Conservation (phyloP, 2,113 vertebrate genomes). For the Anguilla rostrata region DNA sequence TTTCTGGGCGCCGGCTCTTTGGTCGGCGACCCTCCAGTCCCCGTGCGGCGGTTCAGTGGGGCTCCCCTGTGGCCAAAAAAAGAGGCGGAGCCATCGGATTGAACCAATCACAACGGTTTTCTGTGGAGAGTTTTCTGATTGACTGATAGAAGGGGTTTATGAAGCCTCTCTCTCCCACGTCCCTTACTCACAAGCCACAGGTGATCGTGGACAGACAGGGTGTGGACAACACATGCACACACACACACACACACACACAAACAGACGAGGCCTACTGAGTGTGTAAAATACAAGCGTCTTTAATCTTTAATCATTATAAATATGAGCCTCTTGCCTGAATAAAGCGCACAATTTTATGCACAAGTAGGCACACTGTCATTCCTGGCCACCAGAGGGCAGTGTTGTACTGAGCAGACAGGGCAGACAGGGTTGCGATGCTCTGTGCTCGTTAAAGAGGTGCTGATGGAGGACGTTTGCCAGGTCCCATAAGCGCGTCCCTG, state of each 20-base stretch:
- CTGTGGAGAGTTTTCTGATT: too few relatives aligned
- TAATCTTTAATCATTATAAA: not conserved
- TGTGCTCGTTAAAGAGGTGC: not conserved
- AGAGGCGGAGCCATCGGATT: too few relatives aligned
- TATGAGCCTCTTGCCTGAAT: not conserved
- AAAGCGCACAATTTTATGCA: not conserved
- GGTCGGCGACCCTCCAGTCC: not conserved
- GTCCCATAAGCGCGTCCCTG: not conserved
- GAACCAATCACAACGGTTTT: too few relatives aligned
- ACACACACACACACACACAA: too few relatives aligned
- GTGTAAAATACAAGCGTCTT: not conserved
- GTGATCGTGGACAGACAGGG: too few relatives aligned
- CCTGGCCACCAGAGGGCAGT: slow-evolving; percentile 7
- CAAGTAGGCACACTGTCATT: not conserved
- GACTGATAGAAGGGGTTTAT: too few relatives aligned
- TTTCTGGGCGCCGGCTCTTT: not conserved
- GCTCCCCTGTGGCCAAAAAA: not conserved
- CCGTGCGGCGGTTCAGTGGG: too few relatives aligned
- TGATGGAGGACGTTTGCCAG: not conserved
- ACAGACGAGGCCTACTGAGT: not conserved
- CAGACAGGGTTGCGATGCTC: too few relatives aligned
- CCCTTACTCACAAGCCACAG: too few relatives aligned
- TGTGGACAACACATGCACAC: too few relatives aligned
- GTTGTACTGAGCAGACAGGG: not conserved
- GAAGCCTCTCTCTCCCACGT: too few relatives aligned